Percentiles rank a stretch among this genome's conserved stretches.
Evolutionary conservation across 2,888 invertebrate species (phyloP).

Genomic region (Aleiodes alternator): DNA sequence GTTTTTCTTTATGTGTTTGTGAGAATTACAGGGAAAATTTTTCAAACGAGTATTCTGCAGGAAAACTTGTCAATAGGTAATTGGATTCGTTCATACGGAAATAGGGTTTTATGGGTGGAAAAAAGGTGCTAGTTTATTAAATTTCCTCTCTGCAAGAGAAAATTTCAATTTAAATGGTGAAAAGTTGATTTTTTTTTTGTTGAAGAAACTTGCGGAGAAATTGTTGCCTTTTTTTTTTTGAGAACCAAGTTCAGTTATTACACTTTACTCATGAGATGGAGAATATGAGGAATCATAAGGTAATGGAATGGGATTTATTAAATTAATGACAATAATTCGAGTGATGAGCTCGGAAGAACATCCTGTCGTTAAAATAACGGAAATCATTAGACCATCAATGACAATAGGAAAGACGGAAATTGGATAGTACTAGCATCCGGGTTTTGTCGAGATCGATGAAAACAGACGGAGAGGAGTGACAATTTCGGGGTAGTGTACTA

Average conservation of each 20-base stretch:
- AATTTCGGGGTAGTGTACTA: neutral
- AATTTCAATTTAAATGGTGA: too few species aligned
- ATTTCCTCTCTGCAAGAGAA: too few species aligned
- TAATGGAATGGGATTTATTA: neutral
- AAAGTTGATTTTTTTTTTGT: too few species aligned
- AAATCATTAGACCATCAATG: constrained; percentile 50
- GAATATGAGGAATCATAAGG: neutral
- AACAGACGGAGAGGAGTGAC: constrained; percentile 8
- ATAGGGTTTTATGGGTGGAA: too few species aligned
- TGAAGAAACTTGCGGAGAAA: too few species aligned
- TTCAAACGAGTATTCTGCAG: neutral
- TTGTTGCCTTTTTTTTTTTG: too few species aligned
- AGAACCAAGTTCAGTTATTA: neutral
- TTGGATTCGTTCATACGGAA: too few species aligned
- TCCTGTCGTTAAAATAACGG: constrained; percentile 53
- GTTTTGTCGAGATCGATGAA: constrained; percentile 18
- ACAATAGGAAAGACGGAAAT: constrained; percentile 53
- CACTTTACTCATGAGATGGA: neutral
- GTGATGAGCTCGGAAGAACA: constrained; percentile 46
- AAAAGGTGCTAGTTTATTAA: too few species aligned
- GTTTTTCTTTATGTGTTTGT: too few species aligned
- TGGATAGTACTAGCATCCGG: constrained; percentile 49
- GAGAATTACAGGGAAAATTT: neutral
- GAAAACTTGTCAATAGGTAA: neutral
- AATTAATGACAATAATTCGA: constrained; percentile 15